Evolutionary conservation across 2,113 vertebrate species (phyloP).

Genomic region (Erinaceus europaeus): DNA sequence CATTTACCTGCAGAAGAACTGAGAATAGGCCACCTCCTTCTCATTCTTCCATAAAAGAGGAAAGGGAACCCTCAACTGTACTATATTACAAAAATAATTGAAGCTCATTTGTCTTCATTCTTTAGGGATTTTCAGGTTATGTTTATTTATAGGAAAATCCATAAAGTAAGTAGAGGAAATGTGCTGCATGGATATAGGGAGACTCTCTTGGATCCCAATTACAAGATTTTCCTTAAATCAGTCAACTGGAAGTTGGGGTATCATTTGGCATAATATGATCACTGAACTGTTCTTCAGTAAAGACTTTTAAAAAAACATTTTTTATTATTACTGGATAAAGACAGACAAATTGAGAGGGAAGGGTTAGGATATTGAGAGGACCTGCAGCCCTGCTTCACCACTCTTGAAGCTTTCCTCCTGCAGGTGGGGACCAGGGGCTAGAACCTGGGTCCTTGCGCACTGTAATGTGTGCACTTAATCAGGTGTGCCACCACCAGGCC

Average conservation of each 20-base stretch:
- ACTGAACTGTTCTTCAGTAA: background rate
- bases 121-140: background rate
- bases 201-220: background rate
- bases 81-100: background rate
- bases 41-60: background rate
- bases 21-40: background rate
- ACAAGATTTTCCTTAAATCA: background rate
- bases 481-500: too few species aligned
- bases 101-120: background rate
- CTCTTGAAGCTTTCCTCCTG: too few species aligned
- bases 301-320: background rate
- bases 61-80: background rate
- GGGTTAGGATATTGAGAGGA: too few species aligned
- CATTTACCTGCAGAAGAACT: background rate
- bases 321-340: too few species aligned
- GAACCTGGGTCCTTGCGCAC: too few species aligned
- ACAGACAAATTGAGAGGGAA: too few species aligned
- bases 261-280: background rate
- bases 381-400: too few species aligned
- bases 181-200: background rate
- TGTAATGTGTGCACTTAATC: too few species aligned
- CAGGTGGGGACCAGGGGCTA: too few species aligned
- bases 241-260: background rate
- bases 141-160: conserved; percentile 8
- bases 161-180: background rate